Evolutionary conservation across 2,888 invertebrate species (phyloP), one percentile per base, ranked within the genome.

Genomic region (Netelia virgata): DNA sequence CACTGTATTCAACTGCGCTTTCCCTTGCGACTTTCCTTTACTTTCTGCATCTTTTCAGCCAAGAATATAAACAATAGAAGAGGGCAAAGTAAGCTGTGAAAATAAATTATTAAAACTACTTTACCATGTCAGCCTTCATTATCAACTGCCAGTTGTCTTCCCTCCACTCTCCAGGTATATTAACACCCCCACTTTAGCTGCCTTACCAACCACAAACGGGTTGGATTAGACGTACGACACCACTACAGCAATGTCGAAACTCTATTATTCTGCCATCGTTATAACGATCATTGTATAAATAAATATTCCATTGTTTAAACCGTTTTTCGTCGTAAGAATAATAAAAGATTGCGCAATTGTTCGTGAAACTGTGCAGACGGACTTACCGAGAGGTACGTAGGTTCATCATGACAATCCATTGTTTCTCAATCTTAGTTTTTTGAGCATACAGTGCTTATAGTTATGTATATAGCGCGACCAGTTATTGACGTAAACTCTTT

Each of bases 371-470:
- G 6, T 0, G 47, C 47, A 10, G 47, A 47, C 47, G 47, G 47
- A 47, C 8, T 10, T 47, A 47, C 47, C 2, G 11, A 47, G 47
- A 47, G 47, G 47, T 47, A 47, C 10, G 14, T 3, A 47, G 6
- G 6, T 43, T 16, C 66, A n/a, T 57, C 57, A n/a, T 43, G 76
- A 66, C 47, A 20, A 43, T 43, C 66, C 76, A 76, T 76, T 76
- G 76, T 76, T 43, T 76, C 76, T 57, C 66, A 57, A 28, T 76
- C 55, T 57, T 66, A 76, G 55, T 76, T 68, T 23, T 47, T 55
- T 57, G 20, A 14, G 11, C 11, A 11, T 47, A 47, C 10, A 41
- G 10, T 66, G 66, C 64, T 57, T 41, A 43, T 43, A 43, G 36
- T 70, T 36, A 36, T 41, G 9, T 36, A 28, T 50, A 14, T 47